These are phyloP conservation scores for Eutolmus rufibarbis DNA, from an alignment of 2,888 invertebrate species.

Conservation along the genomic window DNA sequence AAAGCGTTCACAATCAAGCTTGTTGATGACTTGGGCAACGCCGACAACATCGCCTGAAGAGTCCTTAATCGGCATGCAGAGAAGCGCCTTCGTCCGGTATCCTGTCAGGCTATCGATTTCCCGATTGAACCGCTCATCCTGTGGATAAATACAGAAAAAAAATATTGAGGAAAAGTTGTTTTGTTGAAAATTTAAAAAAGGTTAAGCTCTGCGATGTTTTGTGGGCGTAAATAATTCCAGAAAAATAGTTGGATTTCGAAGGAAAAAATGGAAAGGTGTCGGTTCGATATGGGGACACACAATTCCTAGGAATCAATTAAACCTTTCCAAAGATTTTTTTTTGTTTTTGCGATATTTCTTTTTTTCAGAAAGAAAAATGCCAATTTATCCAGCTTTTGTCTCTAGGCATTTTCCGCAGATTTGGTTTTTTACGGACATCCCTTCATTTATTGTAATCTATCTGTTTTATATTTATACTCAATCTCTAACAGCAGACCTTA, in stretches of 20 bases:
- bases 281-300: neutral
- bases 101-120: slow-evolving; percentile 93
- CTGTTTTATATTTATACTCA: neutral
- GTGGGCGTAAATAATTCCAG: neutral
- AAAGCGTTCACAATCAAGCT: slow-evolving; percentile 84
- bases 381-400: neutral
- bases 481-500: neutral
- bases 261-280: neutral
- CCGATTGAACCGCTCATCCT: slow-evolving; percentile 91
- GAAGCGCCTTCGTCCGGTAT: slow-evolving; percentile 88
- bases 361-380: neutral
- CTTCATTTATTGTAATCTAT: neutral
- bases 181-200: neutral
- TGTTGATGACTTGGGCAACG: slow-evolving; percentile 95
- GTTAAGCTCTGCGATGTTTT: neutral
- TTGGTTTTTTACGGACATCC: neutral
- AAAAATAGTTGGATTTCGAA: neutral
- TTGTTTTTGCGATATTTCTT: neutral
- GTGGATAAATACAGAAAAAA: slow-evolving; percentile 52
- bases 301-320: neutral
- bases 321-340: neutral
- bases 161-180: neutral
- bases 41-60: slow-evolving; percentile 94
- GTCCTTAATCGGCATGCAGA: slow-evolving; percentile 97
- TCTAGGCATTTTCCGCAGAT: neutral